Evolutionary conservation across 2,113 vertebrate species (phyloP).

Genomic region (Chaetura pelagica): DNA sequence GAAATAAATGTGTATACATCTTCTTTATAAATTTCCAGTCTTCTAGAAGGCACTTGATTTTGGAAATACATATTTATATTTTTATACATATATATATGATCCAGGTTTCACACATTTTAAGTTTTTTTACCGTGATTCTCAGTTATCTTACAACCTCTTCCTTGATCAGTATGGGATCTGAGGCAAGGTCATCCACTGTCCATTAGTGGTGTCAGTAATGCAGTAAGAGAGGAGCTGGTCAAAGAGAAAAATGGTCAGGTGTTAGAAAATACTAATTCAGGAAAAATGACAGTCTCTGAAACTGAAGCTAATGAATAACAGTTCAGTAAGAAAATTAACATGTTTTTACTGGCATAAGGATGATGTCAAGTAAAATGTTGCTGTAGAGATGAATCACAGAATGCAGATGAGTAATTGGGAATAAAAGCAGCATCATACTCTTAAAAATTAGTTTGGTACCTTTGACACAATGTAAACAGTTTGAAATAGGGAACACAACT

Average conservation of each 20-base stretch:
- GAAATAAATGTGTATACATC: neutral
- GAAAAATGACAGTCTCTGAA: neutral
- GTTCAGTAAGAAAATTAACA: conserved; percentile 19
- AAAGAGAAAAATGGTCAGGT: neutral
- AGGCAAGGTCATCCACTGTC: neutral
- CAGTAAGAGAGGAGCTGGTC: neutral
- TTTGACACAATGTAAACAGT: conserved; percentile 13
- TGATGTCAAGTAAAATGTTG: conserved; percentile 64
- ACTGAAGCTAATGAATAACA: neutral
- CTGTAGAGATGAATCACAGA: conserved; percentile 64
- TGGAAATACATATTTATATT: neutral
- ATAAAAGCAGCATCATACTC: neutral
- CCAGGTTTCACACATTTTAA: neutral
- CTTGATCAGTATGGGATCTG: neutral
- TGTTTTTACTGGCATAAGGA: conserved; percentile 62
- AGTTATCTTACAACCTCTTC: neutral
- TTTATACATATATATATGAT: neutral
- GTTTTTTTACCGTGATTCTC: neutral
- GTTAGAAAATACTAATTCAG: neutral
- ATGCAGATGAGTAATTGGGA: conserved; percentile 60
- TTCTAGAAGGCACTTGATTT: neutral
- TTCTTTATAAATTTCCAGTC: neutral
- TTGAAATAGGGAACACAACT: neutral
- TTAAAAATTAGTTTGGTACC: neutral
- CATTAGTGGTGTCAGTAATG: neutral